Evolutionary conservation across 2,888 invertebrate genomes (phyloP).

Genomic region (Zaprionus bogoriensis): DNA sequence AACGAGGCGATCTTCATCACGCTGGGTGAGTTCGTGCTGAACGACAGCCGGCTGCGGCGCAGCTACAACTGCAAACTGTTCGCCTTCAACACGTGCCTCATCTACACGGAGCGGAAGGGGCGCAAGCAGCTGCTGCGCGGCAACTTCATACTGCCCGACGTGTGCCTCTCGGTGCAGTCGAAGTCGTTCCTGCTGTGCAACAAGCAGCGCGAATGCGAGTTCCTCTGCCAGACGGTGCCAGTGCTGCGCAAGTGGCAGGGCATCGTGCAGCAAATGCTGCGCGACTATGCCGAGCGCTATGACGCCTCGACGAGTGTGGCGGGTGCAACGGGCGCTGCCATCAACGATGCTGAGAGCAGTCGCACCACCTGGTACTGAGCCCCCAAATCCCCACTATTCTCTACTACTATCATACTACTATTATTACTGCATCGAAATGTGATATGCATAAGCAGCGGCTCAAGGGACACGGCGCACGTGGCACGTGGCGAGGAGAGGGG

Average conservation of each 20-base stretch:
- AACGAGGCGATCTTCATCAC: constrained; percentile 28
- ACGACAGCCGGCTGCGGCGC: constrained; percentile 15
- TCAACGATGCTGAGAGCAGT: not conserved
- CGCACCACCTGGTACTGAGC: constrained; percentile 30
- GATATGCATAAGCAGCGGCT: too few species aligned
- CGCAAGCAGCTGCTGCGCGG: constrained; percentile 28
- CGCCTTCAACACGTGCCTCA: constrained; percentile 41
- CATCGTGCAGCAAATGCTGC: constrained; percentile 13
- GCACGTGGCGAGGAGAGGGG: too few species aligned
- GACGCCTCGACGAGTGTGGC: not conserved
- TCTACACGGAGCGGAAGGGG: constrained; percentile 27
- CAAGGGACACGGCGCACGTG: too few species aligned
- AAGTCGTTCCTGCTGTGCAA: constrained; percentile 41
- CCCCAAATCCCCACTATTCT: not conserved
- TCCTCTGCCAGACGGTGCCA: constrained; percentile 16
- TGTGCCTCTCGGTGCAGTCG: constrained; percentile 30
- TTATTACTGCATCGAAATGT: too few species aligned
- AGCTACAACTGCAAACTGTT: constrained; percentile 40
- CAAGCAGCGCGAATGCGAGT: constrained; percentile 42
- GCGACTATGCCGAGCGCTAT: not conserved
- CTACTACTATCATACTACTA: too few species aligned
- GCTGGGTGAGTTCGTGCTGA: constrained; percentile 25
- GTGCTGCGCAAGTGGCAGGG: constrained; percentile 24
- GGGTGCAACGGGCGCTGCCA: not conserved
- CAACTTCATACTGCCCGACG: constrained; percentile 35